These are phyloP conservation scores for Phymanthus crucifer DNA, from an alignment of 92 coral and sea anemone species.

Conservation along the genomic window DNA sequence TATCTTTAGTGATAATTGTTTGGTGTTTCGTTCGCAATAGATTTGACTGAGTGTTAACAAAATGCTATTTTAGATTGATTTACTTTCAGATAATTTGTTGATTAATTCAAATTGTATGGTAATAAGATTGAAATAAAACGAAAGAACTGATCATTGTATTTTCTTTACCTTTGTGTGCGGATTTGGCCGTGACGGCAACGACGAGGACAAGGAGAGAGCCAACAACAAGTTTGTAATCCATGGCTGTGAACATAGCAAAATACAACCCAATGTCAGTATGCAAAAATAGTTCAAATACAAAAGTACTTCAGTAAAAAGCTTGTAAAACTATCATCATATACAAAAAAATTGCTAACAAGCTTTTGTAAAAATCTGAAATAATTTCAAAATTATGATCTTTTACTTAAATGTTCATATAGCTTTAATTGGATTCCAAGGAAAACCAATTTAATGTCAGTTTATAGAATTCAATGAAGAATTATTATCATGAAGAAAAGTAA, in stretches of 20 bases:
- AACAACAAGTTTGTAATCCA: constrained; percentile 79
- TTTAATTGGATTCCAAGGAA: background rate
- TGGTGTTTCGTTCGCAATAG: background rate
- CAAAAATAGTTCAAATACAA: too few species aligned
- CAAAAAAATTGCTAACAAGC: background rate
- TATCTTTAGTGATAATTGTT: background rate
- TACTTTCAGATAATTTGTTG: background rate
- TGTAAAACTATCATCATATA: background rate
- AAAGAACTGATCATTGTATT: background rate
- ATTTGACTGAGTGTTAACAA: background rate
- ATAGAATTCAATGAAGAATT: background rate
- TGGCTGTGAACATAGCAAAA: constrained; percentile 54
- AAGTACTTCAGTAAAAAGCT: too few species aligned
- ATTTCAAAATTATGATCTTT: background rate
- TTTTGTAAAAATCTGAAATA: background rate
- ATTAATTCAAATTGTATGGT: background rate
- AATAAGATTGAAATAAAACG: background rate
- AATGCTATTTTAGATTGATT: background rate
- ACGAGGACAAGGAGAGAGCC: constrained; percentile 78
- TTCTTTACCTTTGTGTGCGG: constrained; percentile 68
- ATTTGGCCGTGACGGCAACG: constrained; percentile 69
- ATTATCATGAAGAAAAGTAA: constrained; percentile 5
- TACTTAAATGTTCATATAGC: background rate
- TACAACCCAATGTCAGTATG: too few species aligned
- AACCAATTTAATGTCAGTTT: constrained; percentile 13